Evolutionary conservation across 2,888 invertebrate species (phyloP).

Genomic region (Actias luna): DNA sequence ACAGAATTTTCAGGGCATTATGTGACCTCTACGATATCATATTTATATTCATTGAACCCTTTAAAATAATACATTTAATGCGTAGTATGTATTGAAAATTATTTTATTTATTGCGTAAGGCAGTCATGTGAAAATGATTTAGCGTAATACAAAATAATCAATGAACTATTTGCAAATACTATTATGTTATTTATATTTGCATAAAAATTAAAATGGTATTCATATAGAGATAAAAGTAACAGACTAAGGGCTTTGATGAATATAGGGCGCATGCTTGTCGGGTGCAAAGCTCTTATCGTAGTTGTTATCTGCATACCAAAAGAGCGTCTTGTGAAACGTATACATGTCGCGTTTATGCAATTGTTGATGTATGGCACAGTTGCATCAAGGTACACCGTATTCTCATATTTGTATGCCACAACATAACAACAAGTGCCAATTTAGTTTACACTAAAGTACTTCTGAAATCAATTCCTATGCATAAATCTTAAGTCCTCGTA

Average conservation of each 20-base stretch:
- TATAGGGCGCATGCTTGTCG: constrained; percentile 14
- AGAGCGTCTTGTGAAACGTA: constrained; percentile 32
- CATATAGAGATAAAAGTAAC: not conserved
- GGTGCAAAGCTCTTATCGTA: constrained; percentile 26
- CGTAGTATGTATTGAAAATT: too few species aligned
- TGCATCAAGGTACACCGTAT: constrained; percentile 50
- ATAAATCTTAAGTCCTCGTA: constrained; percentile 45
- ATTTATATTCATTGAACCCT: too few species aligned
- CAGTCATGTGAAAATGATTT: not conserved
- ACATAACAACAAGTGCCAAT: constrained; percentile 48
- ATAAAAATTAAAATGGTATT: constrained; percentile 1
- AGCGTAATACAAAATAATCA: not conserved
- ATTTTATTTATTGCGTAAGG: too few species aligned
- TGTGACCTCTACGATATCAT: not conserved
- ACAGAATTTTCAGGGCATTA: too few species aligned
- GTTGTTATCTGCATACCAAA: constrained; percentile 28
- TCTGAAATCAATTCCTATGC: constrained; percentile 54
- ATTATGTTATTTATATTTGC: not conserved
- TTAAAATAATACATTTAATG: too few species aligned
- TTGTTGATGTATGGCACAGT: constrained; percentile 39
- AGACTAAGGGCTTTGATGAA: constrained; percentile 1
- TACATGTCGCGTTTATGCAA: constrained; percentile 38
- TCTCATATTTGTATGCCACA: constrained; percentile 54
- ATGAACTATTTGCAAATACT: not conserved
- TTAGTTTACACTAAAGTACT: constrained; percentile 38